Evolutionary conservation across 1,140 invertebrate species (phyloP).

Genomic region (Eumeta japonica): DNA sequence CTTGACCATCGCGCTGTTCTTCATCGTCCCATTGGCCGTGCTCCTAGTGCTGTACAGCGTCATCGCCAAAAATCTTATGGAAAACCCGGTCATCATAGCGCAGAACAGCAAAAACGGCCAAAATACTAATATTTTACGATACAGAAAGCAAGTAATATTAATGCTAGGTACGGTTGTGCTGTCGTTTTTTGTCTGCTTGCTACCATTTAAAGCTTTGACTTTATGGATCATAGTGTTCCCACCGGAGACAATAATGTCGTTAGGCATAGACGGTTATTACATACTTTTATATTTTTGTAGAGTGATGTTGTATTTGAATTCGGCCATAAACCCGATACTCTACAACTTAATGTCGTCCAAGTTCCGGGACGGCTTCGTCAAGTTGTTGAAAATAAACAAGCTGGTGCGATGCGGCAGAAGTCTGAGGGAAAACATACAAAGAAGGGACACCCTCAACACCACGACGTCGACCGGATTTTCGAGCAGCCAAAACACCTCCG

Average conservation of each 20-base stretch:
- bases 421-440: conserved; percentile 50
- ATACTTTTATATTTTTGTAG: conserved; percentile 82
- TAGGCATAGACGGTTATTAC: conserved; percentile 79
- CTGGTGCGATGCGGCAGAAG: conserved; percentile 44
- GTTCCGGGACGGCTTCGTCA: conserved; percentile 80
- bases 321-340: conserved; percentile 85
- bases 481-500: conserved; percentile 50
- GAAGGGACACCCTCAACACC: conserved; percentile 53
- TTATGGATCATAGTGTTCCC: conserved; percentile 80
- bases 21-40: conserved; percentile 77
- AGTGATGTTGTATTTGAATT: conserved; percentile 86
- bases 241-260: conserved; percentile 61
- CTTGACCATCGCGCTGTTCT: conserved; percentile 76
- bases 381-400: conserved; percentile 57
- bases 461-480: conserved; percentile 55
- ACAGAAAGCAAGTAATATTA: conserved; percentile 77
- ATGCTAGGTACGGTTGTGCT: conserved; percentile 88
- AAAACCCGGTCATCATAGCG: conserved; percentile 67
- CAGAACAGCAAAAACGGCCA: conserved; percentile 59
- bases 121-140: conserved; percentile 52
- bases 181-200: conserved; percentile 87
- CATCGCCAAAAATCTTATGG: conserved; percentile 80
- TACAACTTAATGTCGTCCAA: conserved; percentile 92
- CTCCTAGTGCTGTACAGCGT: conserved; percentile 79
- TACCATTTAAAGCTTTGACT: conserved; percentile 83